Conservation (phyloP, 2,888 invertebrate species). For the Aphodius sticticus region DNA sequence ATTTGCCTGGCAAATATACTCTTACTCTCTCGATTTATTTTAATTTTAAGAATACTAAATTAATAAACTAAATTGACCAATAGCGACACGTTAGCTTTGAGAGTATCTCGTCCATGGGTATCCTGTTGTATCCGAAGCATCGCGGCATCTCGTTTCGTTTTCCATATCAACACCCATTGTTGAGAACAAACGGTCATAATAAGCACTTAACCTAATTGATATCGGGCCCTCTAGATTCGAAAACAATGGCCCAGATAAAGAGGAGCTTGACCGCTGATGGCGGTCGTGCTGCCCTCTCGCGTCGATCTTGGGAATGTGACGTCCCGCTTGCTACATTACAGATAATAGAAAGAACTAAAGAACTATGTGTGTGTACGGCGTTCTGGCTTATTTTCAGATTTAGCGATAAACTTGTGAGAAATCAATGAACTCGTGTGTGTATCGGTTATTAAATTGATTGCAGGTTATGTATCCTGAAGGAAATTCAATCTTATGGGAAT, state of each 20-base stretch:
- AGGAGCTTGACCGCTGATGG: background rate
- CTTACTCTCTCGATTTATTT: too few species aligned
- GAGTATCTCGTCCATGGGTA: too few species aligned
- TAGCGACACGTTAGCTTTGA: too few species aligned
- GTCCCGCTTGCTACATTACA: background rate
- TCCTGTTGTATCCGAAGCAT: too few species aligned
- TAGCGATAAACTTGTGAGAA: background rate
- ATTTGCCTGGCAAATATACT: too few species aligned
- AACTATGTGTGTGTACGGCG: background rate
- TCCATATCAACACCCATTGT: conserved; percentile 24
- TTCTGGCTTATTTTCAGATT: background rate
- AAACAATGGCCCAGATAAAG: background rate
- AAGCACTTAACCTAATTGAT: conserved; percentile 23
- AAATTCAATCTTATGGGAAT: too few species aligned
- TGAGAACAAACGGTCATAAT: conserved; percentile 23
- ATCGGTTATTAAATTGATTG: too few species aligned
- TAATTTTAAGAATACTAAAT: too few species aligned
- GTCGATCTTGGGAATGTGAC: background rate
- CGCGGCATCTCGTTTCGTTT: background rate
- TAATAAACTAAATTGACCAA: too few species aligned
- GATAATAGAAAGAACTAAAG: background rate
- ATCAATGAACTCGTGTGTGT: too few species aligned
- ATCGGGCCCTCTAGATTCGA: conserved; percentile 13
- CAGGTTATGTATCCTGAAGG: too few species aligned
- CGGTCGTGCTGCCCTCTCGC: background rate